Conservation (phyloP, 2,797 vertebrate genomes). For the Australoheros facetus region DNA sequence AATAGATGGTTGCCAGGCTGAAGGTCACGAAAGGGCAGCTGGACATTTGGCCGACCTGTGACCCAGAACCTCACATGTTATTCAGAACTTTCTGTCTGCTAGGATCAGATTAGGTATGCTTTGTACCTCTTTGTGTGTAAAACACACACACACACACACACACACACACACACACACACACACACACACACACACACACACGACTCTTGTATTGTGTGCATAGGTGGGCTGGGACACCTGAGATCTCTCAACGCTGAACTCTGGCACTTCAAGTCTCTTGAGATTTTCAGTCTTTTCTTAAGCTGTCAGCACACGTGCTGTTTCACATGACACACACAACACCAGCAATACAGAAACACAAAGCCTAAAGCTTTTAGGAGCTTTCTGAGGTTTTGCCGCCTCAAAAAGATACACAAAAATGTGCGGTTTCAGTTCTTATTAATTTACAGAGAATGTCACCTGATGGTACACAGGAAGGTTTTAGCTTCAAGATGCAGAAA, state of each 20-base stretch:
- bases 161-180: background rate
- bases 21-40: constrained; percentile 75
- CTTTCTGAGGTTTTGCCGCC: background rate
- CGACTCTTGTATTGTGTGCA: constrained; percentile 18
- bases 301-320: background rate
- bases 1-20: constrained; percentile 51
- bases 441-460: background rate
- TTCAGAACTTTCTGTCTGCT: constrained; percentile 59
- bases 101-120: constrained; percentile 58
- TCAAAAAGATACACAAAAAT: background rate
- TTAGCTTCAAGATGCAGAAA: constrained; percentile 6
- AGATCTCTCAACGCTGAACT: background rate
- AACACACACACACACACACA: background rate
- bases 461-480: background rate
- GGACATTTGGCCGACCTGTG: constrained; percentile 75
- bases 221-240: background rate
- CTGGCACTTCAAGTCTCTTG: background rate
- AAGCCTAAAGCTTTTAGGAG: background rate
- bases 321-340: background rate
- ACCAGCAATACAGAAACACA: background rate
- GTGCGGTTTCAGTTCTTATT: background rate
- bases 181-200: background rate
- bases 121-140: constrained; percentile 42
- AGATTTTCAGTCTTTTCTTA: background rate
- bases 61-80: constrained; percentile 67